Conservation (phyloP, 2,113 vertebrate species). For the Prunella fulvescens region DNA sequence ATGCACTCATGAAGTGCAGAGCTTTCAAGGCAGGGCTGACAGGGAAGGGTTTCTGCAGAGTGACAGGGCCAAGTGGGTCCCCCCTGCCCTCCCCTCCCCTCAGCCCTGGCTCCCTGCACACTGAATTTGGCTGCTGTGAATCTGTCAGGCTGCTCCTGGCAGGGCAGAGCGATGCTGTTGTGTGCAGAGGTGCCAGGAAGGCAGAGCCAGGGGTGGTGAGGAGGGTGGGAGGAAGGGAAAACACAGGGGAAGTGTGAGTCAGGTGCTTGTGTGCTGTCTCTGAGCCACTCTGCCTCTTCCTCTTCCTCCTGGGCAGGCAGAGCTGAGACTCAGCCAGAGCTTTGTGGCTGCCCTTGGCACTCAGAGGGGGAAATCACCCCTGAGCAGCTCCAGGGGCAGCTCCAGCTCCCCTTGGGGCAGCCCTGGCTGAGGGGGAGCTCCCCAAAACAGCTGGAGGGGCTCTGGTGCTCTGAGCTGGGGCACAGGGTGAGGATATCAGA, state of each 20-base stretch:
- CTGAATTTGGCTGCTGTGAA: background rate
- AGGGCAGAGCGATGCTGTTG: background rate
- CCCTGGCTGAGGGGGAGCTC: background rate
- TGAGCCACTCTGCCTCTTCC: background rate
- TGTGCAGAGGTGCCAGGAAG: background rate
- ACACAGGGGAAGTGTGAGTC: background rate
- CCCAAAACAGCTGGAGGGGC: background rate
- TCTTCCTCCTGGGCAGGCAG: background rate
- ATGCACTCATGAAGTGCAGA: background rate
- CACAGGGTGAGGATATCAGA: background rate
- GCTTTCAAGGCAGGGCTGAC: background rate
- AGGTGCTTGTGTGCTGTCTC: background rate
- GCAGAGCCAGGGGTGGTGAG: background rate
- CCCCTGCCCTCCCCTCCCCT: background rate
- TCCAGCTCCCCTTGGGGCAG: background rate
- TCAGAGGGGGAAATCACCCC: background rate
- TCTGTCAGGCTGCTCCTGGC: background rate
- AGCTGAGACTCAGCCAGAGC: background rate
- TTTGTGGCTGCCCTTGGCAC: background rate
- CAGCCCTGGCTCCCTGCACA: fast-evolving
- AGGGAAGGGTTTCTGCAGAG: background rate
- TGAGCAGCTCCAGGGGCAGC: background rate
- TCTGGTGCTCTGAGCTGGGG: background rate
- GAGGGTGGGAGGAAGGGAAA: background rate
- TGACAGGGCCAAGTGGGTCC: background rate